Evolutionary conservation across 2,888 invertebrate species (phyloP).

Genomic region (Parnassius smintheus): DNA sequence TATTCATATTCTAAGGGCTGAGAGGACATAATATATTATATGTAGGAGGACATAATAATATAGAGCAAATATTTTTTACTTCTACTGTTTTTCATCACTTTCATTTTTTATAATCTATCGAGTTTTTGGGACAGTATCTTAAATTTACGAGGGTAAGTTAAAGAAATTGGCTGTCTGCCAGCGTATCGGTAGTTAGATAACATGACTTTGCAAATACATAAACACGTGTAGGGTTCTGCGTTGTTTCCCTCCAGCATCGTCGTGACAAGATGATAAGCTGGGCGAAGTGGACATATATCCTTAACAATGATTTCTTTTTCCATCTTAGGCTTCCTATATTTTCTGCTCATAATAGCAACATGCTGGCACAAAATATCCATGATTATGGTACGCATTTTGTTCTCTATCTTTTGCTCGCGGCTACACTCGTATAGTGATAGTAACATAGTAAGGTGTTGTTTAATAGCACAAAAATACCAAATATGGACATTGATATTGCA

Average conservation of each 20-base stretch:
- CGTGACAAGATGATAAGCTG: conserved; percentile 22
- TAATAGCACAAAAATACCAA: background rate
- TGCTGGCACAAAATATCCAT: background rate
- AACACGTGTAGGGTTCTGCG: conserved; percentile 22
- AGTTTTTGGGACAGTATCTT: background rate
- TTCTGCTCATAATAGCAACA: too few species aligned
- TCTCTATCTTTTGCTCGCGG: background rate
- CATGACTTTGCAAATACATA: conserved; percentile 23
- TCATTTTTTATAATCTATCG: background rate
- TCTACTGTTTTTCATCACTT: too few species aligned
- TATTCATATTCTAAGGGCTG: too few species aligned
- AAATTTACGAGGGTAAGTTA: background rate
- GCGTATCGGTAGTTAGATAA: conserved; percentile 8
- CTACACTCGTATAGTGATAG: background rate
- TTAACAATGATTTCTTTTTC: background rate
- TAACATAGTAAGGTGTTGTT: background rate
- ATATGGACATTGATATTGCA: too few species aligned
- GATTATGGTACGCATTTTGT: background rate
- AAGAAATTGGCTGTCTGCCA: conserved; percentile 14
- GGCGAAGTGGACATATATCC: conserved; percentile 11
- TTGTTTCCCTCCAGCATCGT: conserved; percentile 11
- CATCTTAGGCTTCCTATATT: background rate
- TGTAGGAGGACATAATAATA: too few species aligned
- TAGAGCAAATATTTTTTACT: too few species aligned
- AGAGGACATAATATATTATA: too few species aligned